A percentile compares a stretch with the other conserved stretches of the same genome.
These are phyloP conservation scores for Periophthalmus modestus DNA, from an alignment of 2,113 vertebrate genomes.

Conservation along the genomic window DNA sequence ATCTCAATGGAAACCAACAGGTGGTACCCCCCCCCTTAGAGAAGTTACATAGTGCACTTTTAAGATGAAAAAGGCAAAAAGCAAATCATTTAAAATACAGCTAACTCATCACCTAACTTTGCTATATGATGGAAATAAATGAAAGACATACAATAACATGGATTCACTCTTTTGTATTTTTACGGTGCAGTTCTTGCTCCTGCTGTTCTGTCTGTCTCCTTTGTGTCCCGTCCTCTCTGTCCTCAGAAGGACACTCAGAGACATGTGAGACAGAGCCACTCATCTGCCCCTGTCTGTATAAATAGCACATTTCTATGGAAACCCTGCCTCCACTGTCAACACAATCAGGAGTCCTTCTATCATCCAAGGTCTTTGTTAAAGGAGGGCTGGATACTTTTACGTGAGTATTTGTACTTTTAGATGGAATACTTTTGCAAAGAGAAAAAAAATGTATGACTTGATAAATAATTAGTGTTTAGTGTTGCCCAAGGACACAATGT, in stretches of 20 bases:
- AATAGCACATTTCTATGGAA: slow-evolving; percentile 60
- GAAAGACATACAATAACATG: not conserved
- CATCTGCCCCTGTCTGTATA: slow-evolving; percentile 40
- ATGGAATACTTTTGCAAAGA: too few species aligned
- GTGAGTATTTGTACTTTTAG: not conserved
- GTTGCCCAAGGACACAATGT: not conserved
- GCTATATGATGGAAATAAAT: not conserved
- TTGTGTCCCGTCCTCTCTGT: slow-evolving; percentile 1
- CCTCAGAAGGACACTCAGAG: slow-evolving; percentile 55
- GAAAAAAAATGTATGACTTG: too few species aligned
- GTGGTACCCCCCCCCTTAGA: too few species aligned
- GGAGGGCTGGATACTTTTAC: slow-evolving; percentile 1
- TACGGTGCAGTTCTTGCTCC: too few species aligned
- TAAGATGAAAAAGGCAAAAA: too few species aligned
- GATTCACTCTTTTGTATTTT: not conserved
- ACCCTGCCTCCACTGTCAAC: slow-evolving; percentile 28
- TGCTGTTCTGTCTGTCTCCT: slow-evolving; percentile 1
- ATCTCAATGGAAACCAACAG: too few species aligned
- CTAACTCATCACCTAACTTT: too few species aligned
- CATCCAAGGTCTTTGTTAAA: slow-evolving; percentile 29
- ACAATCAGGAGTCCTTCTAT: slow-evolving; percentile 48
- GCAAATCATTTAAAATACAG: too few species aligned
- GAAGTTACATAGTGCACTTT: too few species aligned
- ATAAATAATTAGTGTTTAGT: too few species aligned
- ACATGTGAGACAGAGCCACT: slow-evolving; percentile 41